Percentiles rank a stretch among this genome's conserved stretches.
phyloP scores from a whole-genome alignment of 2,113 vertebrate genomes.

The Ciconia boyciana region DNA sequence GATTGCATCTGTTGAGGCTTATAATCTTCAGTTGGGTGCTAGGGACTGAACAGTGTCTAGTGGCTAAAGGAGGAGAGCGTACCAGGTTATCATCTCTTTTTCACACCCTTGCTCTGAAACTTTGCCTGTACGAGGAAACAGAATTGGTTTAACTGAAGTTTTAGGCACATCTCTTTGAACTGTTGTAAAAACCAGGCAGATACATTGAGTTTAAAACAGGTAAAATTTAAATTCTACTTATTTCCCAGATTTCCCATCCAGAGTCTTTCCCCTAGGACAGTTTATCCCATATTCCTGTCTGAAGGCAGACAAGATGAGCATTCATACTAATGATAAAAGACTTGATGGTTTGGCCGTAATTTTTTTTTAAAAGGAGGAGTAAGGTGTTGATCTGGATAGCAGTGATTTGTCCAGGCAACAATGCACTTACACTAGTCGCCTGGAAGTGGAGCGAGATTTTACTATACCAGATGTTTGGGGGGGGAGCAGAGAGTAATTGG shows the following conservation, averaged over 20 bases:
- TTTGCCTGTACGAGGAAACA: not conserved
- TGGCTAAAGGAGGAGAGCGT: not conserved
- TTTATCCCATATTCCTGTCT: not conserved
- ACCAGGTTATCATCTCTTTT: not conserved
- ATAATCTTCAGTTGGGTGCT: not conserved
- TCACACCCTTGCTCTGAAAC: not conserved
- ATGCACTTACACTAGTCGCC: not conserved
- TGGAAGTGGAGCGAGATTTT: not conserved
- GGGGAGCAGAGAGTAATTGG: conserved; percentile 1
- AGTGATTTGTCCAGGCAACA: not conserved
- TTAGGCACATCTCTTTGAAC: not conserved
- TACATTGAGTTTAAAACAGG: not conserved
- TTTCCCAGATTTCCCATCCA: not conserved
- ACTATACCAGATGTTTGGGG: not conserved
- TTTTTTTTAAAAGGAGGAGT: not conserved
- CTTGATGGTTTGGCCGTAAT: not conserved
- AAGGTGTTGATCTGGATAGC: not conserved
- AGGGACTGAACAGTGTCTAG: fast-evolving
- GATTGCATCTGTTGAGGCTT: not conserved
- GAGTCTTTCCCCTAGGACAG: not conserved
- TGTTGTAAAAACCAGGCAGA: not conserved
- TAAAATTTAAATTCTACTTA: not conserved
- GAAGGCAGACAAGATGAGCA: not conserved
- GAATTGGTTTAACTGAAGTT: not conserved
- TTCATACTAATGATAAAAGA: not conserved